Evolutionary conservation across 2,113 vertebrate genomes (phyloP).

Genomic region (Stegostoma tigrinum): DNA sequence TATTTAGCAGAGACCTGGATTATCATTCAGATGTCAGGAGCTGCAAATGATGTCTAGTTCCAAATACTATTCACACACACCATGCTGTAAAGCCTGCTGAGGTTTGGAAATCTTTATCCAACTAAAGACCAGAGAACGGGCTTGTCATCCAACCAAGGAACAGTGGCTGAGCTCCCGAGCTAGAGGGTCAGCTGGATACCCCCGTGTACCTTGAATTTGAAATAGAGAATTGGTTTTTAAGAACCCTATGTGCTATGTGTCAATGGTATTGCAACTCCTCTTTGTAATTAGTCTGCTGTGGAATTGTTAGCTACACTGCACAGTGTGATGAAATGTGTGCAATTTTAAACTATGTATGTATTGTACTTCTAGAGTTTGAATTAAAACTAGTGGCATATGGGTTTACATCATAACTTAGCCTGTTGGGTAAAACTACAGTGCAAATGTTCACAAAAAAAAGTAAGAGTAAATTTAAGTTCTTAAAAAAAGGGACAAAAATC

Average conservation of each 20-base stretch:
- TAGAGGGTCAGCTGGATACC: no score
- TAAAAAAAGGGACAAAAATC: neutral
- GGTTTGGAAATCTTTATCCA: neutral
- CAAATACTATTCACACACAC: no score
- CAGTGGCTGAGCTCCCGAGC: neutral
- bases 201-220: no score
- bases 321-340: no score
- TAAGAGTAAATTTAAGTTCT: neutral
- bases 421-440: neutral
- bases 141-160: neutral
- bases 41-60: neutral
- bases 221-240: no score
- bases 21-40: neutral
- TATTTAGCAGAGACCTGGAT: neutral
- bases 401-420: neutral
- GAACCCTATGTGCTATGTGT: no score
- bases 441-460: neutral
- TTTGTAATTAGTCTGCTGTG: no score
- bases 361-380: no score
- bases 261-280: no score
- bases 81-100: neutral
- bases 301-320: no score
- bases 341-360: no score
- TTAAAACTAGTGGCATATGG: no score
- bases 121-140: neutral